A percentile compares a stretch with the other conserved stretches of the same genome.
Evolutionary conservation across 37 sponge, comb jelly and placozoan genomes (phyloP).

Genomic region (Tethya wilhelma): DNA sequence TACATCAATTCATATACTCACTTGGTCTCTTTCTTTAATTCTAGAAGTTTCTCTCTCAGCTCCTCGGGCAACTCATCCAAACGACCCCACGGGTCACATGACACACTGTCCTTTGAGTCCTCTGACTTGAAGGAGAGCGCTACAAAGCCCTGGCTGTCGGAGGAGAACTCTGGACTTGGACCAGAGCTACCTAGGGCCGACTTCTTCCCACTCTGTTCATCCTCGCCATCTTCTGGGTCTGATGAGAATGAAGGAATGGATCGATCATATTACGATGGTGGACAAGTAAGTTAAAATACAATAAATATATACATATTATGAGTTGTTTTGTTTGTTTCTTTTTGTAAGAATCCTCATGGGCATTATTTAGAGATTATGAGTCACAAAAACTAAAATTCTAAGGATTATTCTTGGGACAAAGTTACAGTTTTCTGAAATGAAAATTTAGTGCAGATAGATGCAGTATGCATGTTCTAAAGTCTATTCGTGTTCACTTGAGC

Average conservation of each 20-base stretch:
- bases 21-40: constrained; percentile 21
- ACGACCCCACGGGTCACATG: constrained; percentile 22
- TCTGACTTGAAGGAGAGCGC: not conserved
- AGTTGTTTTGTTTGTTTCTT: not conserved
- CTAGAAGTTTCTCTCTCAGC: constrained; percentile 28
- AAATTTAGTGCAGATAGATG: not conserved
- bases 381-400: too few species aligned
- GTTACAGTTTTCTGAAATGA: not conserved
- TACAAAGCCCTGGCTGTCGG: constrained; percentile 7
- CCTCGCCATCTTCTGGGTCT: constrained; percentile 23
- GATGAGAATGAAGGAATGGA: not conserved
- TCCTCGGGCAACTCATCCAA: constrained; percentile 18
- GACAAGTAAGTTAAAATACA: not conserved
- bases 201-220: not conserved
- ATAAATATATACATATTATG: not conserved
- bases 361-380: not conserved
- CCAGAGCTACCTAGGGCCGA: not conserved
- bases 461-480: constrained; percentile 4
- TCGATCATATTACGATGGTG: not conserved
- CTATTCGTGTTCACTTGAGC: too few species aligned
- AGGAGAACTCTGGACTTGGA: not conserved
- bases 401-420: not conserved
- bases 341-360: not conserved
- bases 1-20: not conserved
- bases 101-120: constrained; percentile 31